These are phyloP conservation scores for Nothocercus julius DNA, from an alignment of 2,113 vertebrate genomes.

Conservation along the genomic window DNA sequence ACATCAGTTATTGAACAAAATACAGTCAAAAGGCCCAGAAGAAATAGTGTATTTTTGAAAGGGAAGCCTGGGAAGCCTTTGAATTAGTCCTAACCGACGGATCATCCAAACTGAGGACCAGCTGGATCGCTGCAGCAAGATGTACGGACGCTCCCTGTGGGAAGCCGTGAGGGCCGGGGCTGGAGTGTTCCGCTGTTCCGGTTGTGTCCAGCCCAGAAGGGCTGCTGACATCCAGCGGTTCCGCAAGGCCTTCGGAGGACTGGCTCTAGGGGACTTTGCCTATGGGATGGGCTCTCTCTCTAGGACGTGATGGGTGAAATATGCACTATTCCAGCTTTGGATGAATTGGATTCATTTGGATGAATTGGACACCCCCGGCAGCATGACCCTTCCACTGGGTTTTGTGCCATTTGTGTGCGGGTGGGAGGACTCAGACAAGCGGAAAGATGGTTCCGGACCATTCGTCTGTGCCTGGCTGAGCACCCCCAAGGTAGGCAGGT, in stretches of 20 bases:
- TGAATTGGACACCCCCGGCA: too few relatives aligned
- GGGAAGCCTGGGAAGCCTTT: constrained; percentile 10
- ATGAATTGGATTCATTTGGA: too few relatives aligned
- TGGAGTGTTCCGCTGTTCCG: background rate
- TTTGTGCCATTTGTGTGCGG: background rate
- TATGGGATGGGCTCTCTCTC: accelerated
- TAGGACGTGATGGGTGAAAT: accelerated
- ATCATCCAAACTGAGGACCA: background rate
- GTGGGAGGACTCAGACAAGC: constrained; percentile 19
- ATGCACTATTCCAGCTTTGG: background rate
- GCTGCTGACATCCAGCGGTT: background rate
- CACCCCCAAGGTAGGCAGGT: background rate
- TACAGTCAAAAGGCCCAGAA: constrained; percentile 13
- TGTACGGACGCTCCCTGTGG: accelerated
- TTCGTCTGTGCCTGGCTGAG: background rate
- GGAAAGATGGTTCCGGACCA: background rate
- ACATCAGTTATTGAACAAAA: constrained; percentile 40
- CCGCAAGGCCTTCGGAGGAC: background rate
- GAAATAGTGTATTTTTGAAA: background rate
- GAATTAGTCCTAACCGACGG: constrained; percentile 14
- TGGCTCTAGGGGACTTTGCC: background rate
- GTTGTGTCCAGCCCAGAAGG: background rate
- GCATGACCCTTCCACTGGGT: background rate
- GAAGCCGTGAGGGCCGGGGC: accelerated
- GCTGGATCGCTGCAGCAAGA: background rate